Evolutionary conservation across 2,888 invertebrate species (phyloP), one percentile per base, ranked within the genome.

Genomic region (Athalia circularis): DNA sequence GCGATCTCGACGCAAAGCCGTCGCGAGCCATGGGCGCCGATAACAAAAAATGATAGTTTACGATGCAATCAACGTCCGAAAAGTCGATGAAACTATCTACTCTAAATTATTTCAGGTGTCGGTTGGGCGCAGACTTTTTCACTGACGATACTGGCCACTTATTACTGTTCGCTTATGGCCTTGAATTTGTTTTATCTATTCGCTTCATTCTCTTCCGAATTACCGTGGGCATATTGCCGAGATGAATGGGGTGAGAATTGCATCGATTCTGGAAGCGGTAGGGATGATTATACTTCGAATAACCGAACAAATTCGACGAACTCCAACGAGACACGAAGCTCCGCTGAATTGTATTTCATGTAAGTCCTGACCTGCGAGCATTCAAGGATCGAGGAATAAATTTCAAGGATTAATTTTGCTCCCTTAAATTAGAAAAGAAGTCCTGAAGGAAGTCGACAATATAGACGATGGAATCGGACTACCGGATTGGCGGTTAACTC

Each of bases 401-500:
- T 15, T 62, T 43, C 47, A 15, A 15, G 9, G 9, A 8, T 50
- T 50, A n/a, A 4, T 48, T 43, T 65, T 64, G 6, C 3, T 6
- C 6, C n/a, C 5, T 65, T 8, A 11, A 11, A 83, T 87, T 50
- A 93, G 93, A 50, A 88, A 91, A 78, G 91, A 92, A 77, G 93
- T 94, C 0, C 89, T 93, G 13, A 86, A 90, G 68, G 92, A 93
- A 86, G 90, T 87, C 74, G 85, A 87, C 11, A 88, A 91, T 70
- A 92, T 92, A 64, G 86, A 87, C 52, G 88, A 91, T 72, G 92
- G 92, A 4, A 89, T 92, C 8, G 92, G 92, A 0, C 7, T 80
- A 9, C 95, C 95, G 0, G 92, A 94, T 70, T 95, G 95, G 94
- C 92, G 94, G 86, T 90, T 96, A 50, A 92, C 94, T 0, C 84